Conservation (phyloP, 2,797 vertebrate genomes). For the Myoxocephalus aenaeus region DNA sequence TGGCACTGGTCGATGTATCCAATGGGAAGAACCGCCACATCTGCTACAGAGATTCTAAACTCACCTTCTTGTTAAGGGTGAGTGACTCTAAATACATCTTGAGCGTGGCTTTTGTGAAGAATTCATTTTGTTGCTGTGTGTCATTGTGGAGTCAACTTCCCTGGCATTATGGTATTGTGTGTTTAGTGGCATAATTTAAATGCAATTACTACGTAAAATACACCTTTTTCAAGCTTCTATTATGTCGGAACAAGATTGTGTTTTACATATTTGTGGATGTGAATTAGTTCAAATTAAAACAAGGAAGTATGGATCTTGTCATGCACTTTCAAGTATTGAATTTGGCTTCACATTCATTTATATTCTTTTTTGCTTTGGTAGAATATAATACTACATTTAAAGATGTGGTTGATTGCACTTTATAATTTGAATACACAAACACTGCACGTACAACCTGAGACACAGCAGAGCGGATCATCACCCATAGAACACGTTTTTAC, state of each 20-base stretch:
- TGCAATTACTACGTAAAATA: not conserved
- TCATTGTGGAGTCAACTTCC: not conserved
- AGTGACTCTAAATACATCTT: slow-evolving; percentile 17
- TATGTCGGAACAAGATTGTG: not conserved
- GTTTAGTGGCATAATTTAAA: not conserved
- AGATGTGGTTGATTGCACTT: not conserved
- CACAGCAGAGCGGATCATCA: no score
- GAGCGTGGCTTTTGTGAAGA: not conserved
- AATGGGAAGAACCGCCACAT: slow-evolving; percentile 94
- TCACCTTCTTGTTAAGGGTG: slow-evolving; percentile 94
- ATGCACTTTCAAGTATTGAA: not conserved
- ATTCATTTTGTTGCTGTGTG: not conserved
- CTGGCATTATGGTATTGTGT: not conserved
- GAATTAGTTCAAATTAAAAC: not conserved
- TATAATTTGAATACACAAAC: not conserved
- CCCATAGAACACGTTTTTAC: no score
- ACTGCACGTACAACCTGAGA: no score
- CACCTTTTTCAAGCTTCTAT: not conserved
- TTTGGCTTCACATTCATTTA: not conserved
- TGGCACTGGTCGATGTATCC: slow-evolving; percentile 93
- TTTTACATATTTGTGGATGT: not conserved
- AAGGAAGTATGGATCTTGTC: not conserved
- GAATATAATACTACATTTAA: not conserved
- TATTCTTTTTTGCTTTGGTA: not conserved
- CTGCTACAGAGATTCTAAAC: slow-evolving; percentile 96